Evolutionary conservation across 2,797 vertebrate genomes (phyloP), one percentile per base, ranked within the genome.

Genomic region (Paedocypris micromegethes): DNA sequence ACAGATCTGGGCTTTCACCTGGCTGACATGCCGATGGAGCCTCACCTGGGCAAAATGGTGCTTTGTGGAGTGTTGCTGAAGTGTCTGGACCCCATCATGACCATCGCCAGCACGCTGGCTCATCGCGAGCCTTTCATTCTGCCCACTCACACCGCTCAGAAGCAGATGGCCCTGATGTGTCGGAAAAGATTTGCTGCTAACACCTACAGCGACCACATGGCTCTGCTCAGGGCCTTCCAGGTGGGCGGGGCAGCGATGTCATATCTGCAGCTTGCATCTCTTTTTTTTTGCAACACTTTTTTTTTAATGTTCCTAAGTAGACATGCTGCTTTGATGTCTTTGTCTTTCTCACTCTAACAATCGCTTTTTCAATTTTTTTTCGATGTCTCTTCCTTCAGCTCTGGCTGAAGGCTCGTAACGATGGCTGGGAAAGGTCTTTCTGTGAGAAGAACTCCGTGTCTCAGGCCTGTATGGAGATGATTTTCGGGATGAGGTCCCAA

Each of bases 11-110:
- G 96, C 42, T 93, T 89, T 81, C 95, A 97, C 78, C 86, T 99
- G 73, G 91, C 93, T 49, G 94, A 97, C 55, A 84, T 99, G 57
- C 92, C 93, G 2, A 87, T 99, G 58, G 95, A 97, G 64, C 96
- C 95, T 4, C 94, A 97, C 81, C 88, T 99, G 57, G 96, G 96
- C 59, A 98, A 99, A 91, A 99, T 98, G 96, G 93, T 99, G 76
- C 73, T 99, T 44, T 94, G 91, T 2, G 92, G 91, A 0, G 88
- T 96, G 53, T 91, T 94, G 69, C 81, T 99, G 45, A 98, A 95
- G 83, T 98, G 95, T 79, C 84, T 98, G 80, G 94, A 99, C 83
- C 95, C 95, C 56, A 88, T 99, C 76, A 91, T 99, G 3, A 99
- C 96, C 51, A 97, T 98, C 6, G 94, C 91, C 9, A 98, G 94